Evolutionary conservation across 2,113 vertebrate species (phyloP), one percentile per base, ranked within the genome.

Genomic region (Corvus cornix): DNA sequence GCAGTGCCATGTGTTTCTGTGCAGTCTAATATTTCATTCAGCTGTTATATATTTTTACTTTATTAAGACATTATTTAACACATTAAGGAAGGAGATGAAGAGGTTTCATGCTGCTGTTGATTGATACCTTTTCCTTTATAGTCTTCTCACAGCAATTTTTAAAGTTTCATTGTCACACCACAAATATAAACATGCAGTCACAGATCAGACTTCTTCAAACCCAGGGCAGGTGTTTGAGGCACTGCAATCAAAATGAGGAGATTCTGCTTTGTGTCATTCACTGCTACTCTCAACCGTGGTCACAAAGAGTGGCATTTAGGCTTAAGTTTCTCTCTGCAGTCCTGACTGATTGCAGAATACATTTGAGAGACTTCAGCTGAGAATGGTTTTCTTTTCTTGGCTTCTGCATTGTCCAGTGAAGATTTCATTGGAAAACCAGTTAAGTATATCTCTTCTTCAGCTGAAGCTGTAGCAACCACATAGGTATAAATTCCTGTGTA

Each of bases 1-100:
- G 66, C 67, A 43, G 9, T 72, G 60, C 93, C 73, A 41, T 89
- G 89, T 91, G 63, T 95, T 82, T 46, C 59, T 93, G 17, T 48
- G 33, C 60, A 66, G 67, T 55, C 74, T 87, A 87, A n/a, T 93
- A 87, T 90, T 96, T 79, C 84, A 59, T 70, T 91, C 87, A 76
- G 46, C 75, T 77, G 39, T 52, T 85, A 56, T 8, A 26, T 53
- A 49, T 70, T 93, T 59, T 76, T 69, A 62, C 26, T 83, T 89
- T 55, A 48, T 80, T 80, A 60, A 52, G 37, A 35, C 35, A 28
- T 82, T 92, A 89, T 87, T 95, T 84, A 91, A 37, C 64, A 73
- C 26, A n/a, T 73, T 87, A 82, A 89, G 59, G 66, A 85, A 74
- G 41, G 35, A 67, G 39, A 51, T 14, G 16, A 58, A 78, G 43